Base-by-base conservation (phyloP, 92 coral and sea anemone species). In the Virgularia gustaviana region DNA sequence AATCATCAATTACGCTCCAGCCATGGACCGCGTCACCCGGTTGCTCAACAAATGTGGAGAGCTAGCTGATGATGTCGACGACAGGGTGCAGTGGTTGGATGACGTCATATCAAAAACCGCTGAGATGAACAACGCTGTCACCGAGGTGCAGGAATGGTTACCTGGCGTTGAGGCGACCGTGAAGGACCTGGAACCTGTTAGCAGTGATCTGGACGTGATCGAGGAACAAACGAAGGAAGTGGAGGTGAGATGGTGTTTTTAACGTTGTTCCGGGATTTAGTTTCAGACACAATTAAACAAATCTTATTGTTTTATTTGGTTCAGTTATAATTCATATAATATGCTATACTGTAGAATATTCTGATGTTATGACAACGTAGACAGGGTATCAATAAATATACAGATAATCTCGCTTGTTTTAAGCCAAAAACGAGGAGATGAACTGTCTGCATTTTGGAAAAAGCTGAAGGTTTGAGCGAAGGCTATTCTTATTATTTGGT, bases 11-110 rank as follows among this genome's bases (percentile, higher is more conserved):
- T 81, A 83, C 71, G 78, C 77, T 23, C 86, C 92, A 9, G 76
- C 88, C 78, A 85, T 84, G 43, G 88, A 89, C 23, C 96, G 98
- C 42, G 85, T 89, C 45, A 72, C 87, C 59, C 80, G 72, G 10
- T 78, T 92, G 57, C 65, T 83, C 54, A 84, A 81, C 45, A 77
- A 78, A 45, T 81, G 85, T 66, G 81, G 73, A 16, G 60, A 79
- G 9, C 75, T 89, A 13, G 77, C 73, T 13, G 87, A 78, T n/a
- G 77, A 88, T 11, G 82, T 85, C 19, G 74, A 85, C 33, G 92
- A 75, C 23, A 79, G 79, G 36, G 42, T 76, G 24, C 56, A 56
- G 63, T 81, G 90, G 81, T 77, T 86, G 51, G 85, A 83, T 47
- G 72, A 72, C 29, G 79, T 89, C 32, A 63, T 89, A 15, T 80